These are phyloP conservation scores for Sebastes variabilis DNA, from an alignment of 2,797 vertebrate species.

Conservation along the genomic window DNA sequence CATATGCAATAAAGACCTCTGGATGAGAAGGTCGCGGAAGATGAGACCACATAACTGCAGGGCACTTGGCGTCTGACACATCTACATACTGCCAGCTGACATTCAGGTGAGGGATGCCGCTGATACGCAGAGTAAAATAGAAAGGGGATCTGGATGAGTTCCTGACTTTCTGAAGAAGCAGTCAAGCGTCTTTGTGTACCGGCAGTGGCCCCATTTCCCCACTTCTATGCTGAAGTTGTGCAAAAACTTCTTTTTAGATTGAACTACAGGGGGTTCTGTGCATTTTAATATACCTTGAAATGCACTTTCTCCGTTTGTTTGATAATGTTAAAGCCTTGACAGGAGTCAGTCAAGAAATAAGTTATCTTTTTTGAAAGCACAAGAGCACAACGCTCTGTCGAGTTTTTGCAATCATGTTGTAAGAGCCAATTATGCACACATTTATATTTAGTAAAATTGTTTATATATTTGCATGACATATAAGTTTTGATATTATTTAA, in stretches of 20 bases:
- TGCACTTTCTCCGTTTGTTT: background rate
- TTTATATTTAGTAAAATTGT: no score
- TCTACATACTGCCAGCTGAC: conserved; percentile 41
- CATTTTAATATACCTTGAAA: background rate
- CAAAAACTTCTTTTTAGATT: background rate
- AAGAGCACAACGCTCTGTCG: background rate
- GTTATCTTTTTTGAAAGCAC: background rate
- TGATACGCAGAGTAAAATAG: conserved; percentile 31
- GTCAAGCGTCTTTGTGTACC: background rate
- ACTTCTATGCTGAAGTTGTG: background rate
- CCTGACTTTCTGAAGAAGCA: conserved; percentile 2
- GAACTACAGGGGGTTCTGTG: background rate
- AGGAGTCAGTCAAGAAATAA: background rate
- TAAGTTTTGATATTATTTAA: no score
- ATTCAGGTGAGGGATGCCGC: conserved; percentile 52
- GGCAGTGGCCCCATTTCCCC: background rate
- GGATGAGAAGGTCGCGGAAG: conserved; percentile 60
- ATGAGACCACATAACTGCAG: conserved; percentile 60
- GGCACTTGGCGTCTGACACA: conserved; percentile 35
- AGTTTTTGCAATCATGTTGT: background rate
- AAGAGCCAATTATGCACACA: no score
- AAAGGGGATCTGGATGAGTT: conserved; percentile 4
- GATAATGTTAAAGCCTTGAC: background rate
- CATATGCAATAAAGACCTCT: conserved; percentile 66
- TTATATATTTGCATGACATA: no score